phyloP scores from a whole-genome alignment of 2,797 vertebrate genomes.

The Carcharodon carcharias region DNA sequence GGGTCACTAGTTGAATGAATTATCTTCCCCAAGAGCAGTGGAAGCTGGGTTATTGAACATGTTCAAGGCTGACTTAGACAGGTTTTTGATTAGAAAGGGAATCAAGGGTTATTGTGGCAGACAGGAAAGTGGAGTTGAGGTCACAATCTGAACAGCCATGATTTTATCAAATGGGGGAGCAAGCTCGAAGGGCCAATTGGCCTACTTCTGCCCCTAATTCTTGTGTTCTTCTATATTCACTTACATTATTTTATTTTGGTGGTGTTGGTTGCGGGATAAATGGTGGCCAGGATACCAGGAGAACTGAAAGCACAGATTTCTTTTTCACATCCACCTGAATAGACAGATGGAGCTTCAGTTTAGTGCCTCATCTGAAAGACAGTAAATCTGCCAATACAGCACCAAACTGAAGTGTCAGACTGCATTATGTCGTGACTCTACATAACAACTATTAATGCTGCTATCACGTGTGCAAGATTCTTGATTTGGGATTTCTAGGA shows the following conservation, averaged over 20 bases:
- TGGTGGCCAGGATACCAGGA: not conserved
- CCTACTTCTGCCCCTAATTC: no score
- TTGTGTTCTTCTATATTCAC: not conserved
- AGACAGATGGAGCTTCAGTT: constrained; percentile 15
- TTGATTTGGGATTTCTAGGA: not conserved
- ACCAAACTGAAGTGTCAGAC: constrained; percentile 14
- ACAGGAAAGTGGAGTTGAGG: no score
- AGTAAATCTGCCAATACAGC: constrained; percentile 16
- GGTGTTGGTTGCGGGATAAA: not conserved
- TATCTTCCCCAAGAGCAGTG: no score
- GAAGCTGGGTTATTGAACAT: no score
- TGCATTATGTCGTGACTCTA: constrained; percentile 1
- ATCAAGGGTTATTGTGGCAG: no score
- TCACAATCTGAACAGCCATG: no score
- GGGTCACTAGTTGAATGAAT: no score
- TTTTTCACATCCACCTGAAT: constrained; percentile 22
- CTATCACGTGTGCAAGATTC: not conserved
- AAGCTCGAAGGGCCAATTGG: no score
- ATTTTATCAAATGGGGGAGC: no score
- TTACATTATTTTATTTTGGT: not conserved
- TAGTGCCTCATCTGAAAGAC: constrained; percentile 12
- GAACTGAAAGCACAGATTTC: not conserved
- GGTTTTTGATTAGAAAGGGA: no score
- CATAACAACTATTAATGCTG: constrained; percentile 23
- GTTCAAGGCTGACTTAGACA: no score